A percentile compares a stretch with the other conserved stretches of the same genome.
Conservation (phyloP, 2,113 vertebrate species). For the Hypocryptadius cinnamomeus region DNA sequence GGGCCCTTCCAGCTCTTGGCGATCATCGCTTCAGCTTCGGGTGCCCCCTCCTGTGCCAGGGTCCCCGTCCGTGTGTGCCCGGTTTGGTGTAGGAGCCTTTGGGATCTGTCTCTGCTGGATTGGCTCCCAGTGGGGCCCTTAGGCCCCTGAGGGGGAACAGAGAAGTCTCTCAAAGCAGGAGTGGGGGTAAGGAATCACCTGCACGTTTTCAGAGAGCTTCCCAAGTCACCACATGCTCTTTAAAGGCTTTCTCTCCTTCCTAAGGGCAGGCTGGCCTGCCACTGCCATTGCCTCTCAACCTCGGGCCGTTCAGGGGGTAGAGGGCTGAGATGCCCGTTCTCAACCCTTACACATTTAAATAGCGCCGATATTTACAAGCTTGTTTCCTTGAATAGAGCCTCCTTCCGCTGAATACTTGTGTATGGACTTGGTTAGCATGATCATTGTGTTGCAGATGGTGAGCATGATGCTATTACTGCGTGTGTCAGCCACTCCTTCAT, state of each 20-base stretch:
- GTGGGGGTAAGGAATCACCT: not conserved
- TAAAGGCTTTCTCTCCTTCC: not conserved
- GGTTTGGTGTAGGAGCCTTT: accelerated
- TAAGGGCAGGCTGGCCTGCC: not conserved
- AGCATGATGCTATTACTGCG: accelerated
- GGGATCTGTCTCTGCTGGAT: not conserved
- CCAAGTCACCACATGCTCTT: not conserved
- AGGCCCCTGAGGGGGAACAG: not conserved
- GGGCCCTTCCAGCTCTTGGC: not conserved
- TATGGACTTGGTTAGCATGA: not conserved
- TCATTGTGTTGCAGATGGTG: not conserved
- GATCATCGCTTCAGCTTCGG: not conserved
- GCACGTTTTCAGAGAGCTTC: not conserved
- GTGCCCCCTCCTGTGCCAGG: not conserved
- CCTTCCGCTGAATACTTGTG: not conserved
- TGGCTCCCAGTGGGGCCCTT: not conserved
- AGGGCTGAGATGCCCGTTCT: not conserved
- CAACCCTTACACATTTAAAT: not conserved
- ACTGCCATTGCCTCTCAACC: not conserved
- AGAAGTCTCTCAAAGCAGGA: not conserved
- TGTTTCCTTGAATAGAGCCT: not conserved
- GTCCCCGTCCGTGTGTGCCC: accelerated
- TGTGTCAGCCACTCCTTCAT: not conserved
- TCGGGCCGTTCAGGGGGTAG: not conserved
- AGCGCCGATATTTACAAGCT: not conserved